Percentiles rank a stretch among this genome's conserved stretches.
Evolutionary conservation across 2,113 vertebrate species (phyloP).

Genomic region (Fregetta grallaria): DNA sequence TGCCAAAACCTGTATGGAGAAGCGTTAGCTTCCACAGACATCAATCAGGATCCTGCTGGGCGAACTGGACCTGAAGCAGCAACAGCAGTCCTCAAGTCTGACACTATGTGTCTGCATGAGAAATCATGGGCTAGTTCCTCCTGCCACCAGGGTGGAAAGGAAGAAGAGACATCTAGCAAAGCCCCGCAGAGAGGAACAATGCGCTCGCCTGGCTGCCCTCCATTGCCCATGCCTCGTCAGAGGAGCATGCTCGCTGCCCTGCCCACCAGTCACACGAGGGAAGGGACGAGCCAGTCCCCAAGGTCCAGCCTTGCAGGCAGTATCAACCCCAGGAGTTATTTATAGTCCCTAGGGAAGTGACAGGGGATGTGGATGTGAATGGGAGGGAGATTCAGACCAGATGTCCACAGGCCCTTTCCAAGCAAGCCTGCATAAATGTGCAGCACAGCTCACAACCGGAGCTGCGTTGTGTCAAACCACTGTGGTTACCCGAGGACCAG

Average conservation of each 20-base stretch:
- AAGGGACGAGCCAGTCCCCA: background rate
- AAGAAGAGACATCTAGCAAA: background rate
- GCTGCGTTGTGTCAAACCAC: background rate
- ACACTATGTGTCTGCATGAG: accelerated
- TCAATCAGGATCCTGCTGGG: background rate
- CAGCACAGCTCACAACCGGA: background rate
- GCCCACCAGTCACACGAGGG: background rate
- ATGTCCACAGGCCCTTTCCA: background rate
- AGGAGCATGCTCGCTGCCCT: background rate
- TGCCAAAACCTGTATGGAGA: background rate
- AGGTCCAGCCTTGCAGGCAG: background rate
- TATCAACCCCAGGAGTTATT: background rate
- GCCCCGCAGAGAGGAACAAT: background rate
- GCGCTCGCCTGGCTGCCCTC: background rate
- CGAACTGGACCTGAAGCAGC: background rate
- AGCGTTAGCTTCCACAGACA: background rate
- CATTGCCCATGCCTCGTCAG: accelerated
- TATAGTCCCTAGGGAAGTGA: background rate
- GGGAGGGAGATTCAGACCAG: constrained; percentile 45
- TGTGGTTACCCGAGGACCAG: background rate
- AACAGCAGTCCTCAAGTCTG: background rate
- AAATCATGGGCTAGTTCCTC: background rate
- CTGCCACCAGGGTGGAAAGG: background rate
- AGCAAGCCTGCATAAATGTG: background rate
- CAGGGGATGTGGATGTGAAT: background rate